Conservation (phyloP, 2,113 vertebrate genomes). For the Sminthopsis crassicaudata region DNA sequence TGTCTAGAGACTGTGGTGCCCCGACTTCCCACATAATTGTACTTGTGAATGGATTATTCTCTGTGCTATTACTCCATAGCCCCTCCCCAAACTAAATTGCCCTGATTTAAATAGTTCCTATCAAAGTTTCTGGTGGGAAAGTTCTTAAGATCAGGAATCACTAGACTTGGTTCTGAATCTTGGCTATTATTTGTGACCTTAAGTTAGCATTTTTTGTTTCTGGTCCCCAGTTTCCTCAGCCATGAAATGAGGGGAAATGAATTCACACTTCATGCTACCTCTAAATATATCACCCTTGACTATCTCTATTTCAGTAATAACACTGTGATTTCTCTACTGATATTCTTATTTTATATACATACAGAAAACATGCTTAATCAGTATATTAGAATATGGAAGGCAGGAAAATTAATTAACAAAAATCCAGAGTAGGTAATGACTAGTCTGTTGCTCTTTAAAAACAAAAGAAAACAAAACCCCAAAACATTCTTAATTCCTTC, state of each 20-base stretch:
- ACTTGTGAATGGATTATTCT: not conserved
- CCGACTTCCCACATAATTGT: not conserved
- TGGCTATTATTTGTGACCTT: not conserved
- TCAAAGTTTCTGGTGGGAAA: not conserved
- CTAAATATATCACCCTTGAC: not conserved
- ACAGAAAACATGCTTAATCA: not conserved
- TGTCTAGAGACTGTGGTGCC: not conserved
- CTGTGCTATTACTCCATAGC: not conserved
- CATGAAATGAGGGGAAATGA: not conserved
- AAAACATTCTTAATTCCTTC: not conserved
- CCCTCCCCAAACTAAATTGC: not conserved
- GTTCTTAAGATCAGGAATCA: not conserved
- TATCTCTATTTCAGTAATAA: not conserved
- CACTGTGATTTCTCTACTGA: not conserved
- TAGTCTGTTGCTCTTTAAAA: not conserved
- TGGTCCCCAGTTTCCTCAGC: not conserved
- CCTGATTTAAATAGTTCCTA: not conserved
- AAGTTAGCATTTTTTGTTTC: not conserved
- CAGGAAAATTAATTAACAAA: conserved; percentile 15
- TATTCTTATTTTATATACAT: not conserved
- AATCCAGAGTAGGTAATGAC: not conserved
- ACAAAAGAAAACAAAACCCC: conserved; percentile 15
- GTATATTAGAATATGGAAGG: not conserved
- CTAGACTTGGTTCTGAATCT: not conserved
- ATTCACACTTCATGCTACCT: not conserved